phyloP scores from a whole-genome alignment of 2,113 vertebrate species.

The Odobenus rosmarus region DNA sequence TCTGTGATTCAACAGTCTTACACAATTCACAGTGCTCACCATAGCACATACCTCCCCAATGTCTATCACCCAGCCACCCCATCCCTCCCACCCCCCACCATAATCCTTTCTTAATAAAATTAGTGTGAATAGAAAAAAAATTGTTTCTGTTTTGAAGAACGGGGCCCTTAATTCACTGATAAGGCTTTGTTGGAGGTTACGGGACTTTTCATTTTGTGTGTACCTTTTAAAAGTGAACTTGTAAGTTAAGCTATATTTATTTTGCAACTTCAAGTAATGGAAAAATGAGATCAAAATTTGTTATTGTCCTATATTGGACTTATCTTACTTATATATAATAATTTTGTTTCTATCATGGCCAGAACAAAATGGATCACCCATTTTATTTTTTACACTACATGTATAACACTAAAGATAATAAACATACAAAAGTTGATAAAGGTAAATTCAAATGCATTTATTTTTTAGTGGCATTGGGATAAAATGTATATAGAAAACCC shows the following conservation, averaged over 20 bases:
- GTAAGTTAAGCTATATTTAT: not conserved
- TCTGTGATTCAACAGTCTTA: no score
- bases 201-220: not conserved
- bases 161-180: not conserved
- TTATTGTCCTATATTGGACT: not conserved
- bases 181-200: not conserved
- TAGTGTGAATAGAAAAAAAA: not conserved
- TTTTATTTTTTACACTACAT: not conserved
- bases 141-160: not conserved
- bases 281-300: not conserved
- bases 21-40: no score
- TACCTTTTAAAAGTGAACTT: conserved; percentile 3
- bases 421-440: not conserved
- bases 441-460: not conserved
- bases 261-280: not conserved
- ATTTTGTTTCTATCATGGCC: not conserved
- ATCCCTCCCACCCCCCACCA: no score
- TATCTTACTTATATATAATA: not conserved
- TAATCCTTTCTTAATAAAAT: conserved; percentile 4
- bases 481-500: not conserved
- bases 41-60: no score
- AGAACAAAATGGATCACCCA: not conserved
- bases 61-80: no score
- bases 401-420: not conserved
- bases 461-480: not conserved